phyloP scores from a whole-genome alignment of 2,888 invertebrate species.

The Molorchus minor region DNA sequence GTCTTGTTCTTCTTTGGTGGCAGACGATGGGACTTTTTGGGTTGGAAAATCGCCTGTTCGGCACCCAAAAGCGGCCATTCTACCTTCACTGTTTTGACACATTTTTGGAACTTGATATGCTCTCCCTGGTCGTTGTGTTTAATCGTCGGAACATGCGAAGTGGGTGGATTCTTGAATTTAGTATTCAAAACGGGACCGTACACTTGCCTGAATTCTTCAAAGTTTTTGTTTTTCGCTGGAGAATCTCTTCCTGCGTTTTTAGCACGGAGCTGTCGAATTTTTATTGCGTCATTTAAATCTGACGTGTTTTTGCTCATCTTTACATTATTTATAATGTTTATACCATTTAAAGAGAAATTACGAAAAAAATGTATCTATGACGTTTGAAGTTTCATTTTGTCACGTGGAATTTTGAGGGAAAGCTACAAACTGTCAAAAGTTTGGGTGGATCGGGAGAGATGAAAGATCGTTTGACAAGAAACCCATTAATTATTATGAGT shows the following conservation, averaged over 20 bases:
- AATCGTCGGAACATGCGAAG: background rate
- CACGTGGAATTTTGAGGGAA: conserved; percentile 26
- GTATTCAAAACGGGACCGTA: conserved; percentile 23
- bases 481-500: too few species aligned
- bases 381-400: conserved; percentile 30
- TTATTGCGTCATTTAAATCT: conserved; percentile 5
- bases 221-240: conserved; percentile 23
- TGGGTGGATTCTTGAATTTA: background rate
- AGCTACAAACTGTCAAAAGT: background rate
- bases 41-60: conserved; percentile 32
- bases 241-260: background rate
- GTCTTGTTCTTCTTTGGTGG: background rate
- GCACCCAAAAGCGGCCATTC: conserved; percentile 34
- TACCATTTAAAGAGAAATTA: background rate
- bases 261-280: conserved; percentile 8
- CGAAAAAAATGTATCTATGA: conserved; percentile 15
- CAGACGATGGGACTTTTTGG: background rate
- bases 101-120: too few species aligned
- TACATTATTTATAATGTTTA: background rate
- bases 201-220: conserved; percentile 31
- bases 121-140: background rate
- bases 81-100: conserved; percentile 34
- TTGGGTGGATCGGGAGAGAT: too few species aligned
- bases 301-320: conserved; percentile 6
- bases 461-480: too few species aligned